These are phyloP conservation scores for Drosophila yakuba DNA, from an alignment of 1,140 invertebrate species.

Conservation along the genomic window DNA sequence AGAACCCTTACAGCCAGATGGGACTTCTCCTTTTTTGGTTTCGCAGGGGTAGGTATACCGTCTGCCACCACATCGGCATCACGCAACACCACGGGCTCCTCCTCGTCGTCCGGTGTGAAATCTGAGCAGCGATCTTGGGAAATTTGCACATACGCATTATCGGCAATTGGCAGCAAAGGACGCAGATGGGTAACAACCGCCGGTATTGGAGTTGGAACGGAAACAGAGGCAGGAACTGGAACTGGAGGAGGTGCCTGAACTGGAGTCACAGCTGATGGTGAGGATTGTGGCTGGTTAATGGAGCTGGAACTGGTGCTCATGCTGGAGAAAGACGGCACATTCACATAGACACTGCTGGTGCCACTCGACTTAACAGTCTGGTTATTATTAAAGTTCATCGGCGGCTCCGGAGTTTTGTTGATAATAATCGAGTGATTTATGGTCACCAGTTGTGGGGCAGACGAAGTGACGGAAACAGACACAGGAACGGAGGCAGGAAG, in stretches of 20 bases:
- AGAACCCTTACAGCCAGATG: constrained; percentile 78
- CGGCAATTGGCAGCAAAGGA: constrained; percentile 77
- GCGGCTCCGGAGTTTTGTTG: constrained; percentile 78
- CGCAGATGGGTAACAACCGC: constrained; percentile 36
- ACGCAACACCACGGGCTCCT: constrained; percentile 82
- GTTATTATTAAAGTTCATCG: constrained; percentile 37
- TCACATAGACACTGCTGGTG: constrained; percentile 74
- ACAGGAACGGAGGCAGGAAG: constrained; percentile 25
- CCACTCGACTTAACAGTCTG: constrained; percentile 30
- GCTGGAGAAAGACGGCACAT: constrained; percentile 56
- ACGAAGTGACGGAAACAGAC: constrained; percentile 26
- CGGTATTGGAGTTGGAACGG: constrained; percentile 19
- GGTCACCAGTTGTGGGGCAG: constrained; percentile 68
- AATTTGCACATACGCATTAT: constrained; percentile 84
- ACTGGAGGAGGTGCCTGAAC: constrained; percentile 5
- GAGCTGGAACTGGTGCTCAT: constrained; percentile 17
- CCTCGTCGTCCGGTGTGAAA: constrained; percentile 82
- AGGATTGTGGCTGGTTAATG: constrained; percentile 24
- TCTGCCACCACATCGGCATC: constrained; percentile 63
- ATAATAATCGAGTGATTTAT: constrained; percentile 84
- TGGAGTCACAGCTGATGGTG: constrained; percentile 12
- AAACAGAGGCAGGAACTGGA: constrained; percentile 9
- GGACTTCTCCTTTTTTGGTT: constrained; percentile 82
- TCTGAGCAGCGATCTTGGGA: constrained; percentile 82
- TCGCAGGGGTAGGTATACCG: constrained; percentile 30